These are phyloP conservation scores for Zeuzera pyrina DNA, from an alignment of 2,888 invertebrate genomes.

Conservation along the genomic window DNA sequence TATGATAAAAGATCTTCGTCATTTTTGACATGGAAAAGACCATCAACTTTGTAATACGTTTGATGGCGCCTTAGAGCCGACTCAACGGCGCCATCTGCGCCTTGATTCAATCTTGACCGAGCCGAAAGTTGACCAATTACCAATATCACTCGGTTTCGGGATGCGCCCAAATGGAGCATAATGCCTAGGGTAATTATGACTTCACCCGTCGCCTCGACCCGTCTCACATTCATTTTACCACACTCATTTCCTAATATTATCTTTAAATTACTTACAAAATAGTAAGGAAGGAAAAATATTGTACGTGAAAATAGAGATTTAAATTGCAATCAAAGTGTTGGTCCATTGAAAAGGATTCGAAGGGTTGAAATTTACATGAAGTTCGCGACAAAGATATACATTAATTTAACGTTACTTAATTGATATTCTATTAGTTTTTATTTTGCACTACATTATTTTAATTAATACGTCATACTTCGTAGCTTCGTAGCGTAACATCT, in stretches of 20 bases:
- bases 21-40: conserved; percentile 73
- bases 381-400: no score
- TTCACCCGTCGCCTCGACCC: conserved; percentile 31
- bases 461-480: no score
- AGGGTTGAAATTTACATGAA: no score
- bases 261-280: conserved; percentile 45
- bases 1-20: conserved; percentile 69
- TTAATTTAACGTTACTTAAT: no score
- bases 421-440: no score
- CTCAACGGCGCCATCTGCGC: conserved; percentile 44
- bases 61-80: conserved; percentile 57
- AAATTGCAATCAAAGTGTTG: no score
- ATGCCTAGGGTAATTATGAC: conserved; percentile 69
- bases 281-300: no score
- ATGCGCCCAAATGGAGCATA: conserved; percentile 64
- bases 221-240: conserved; percentile 35
- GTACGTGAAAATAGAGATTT: no score
- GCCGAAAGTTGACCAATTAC: conserved; percentile 58
- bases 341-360: no score
- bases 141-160: conserved; percentile 65
- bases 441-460: no score
- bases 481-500: no score
- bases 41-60: conserved; percentile 67
- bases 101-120: conserved; percentile 55
- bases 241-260: conserved; percentile 45